Evolutionary conservation across 1,140 invertebrate species (phyloP), one percentile per base, ranked within the genome.

Genomic region (Ptiloglossa arizonensis): DNA sequence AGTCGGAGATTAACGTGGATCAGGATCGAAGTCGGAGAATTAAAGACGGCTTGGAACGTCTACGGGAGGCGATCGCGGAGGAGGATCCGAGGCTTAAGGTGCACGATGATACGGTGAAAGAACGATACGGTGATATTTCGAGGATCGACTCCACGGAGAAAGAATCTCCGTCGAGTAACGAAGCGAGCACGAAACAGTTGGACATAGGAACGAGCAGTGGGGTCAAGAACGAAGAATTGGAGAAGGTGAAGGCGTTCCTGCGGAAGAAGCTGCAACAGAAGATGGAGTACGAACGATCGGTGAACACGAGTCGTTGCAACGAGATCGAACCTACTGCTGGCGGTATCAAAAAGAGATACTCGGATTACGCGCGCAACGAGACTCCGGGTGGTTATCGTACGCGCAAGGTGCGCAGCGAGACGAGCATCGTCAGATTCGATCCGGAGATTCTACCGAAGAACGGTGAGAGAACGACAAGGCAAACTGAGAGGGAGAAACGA

Each of bases 331-430:
- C n/a, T n/a, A n/a, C n/a, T 0, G 15, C 13, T 11, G 38, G 0
- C 5, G 82, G 81, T 3, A 86, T 88, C 48, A 73, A 44, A 29
- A 86, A 85, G 64, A 73, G 84, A 52, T 80, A 83, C 48, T 87
- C 86, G 22, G 79, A 88, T 35, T 78, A 74, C 48, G 27, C 46
- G 0, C 52, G 41, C 24, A 52, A 66, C 11, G 72, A 82, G 35
- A 52, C 67, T 15, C 74, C 75, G 2, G 56, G n/a, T 8, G 79
- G 80, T 67, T 88, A 91, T 50, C 80, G 85, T 0, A 82, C 86
- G 0, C 82, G 89, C 50, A 91, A 90, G 78, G 87, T 87, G 22
- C 85, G 88, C 24, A 92, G 90, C 66, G 89, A 91, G n/a, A 86
- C 77, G 13, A 90, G 78, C 67, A 70, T 90, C 29, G 54, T 79